Evolutionary conservation across 2,888 invertebrate genomes (phyloP), one percentile per base, ranked within the genome.

Genomic region (Dusona sp.): DNA sequence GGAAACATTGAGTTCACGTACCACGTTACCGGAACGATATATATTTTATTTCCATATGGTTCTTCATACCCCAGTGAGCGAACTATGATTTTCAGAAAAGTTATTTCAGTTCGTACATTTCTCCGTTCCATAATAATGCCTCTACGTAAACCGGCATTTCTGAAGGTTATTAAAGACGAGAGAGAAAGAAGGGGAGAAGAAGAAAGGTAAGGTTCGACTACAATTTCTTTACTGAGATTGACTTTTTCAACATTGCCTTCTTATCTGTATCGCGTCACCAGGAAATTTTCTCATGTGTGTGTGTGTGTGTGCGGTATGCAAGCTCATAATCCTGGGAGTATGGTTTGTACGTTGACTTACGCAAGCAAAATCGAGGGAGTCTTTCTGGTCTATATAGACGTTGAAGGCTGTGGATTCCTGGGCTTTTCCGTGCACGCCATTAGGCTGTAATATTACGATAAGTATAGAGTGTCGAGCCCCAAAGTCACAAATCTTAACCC

Each of bases 391-490:
- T 48, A 25, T 77, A 48, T 67, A 42, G 57, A 9, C 54, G 68
- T 48, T 25, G 38, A 64, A 72, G 48, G 78, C 64, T 22, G 51
- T 51, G 64, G n/a, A 68, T 75, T 45, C 57, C 19, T 29, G 64
- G 64, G 64, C 38, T 78, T 72, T 77, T 65, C 64, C 83, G 77
- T 72, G 72, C 83, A 51, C 83, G 83, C 83, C 83, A 83, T 83
- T 83, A 83, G 78, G 51, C 83, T 83, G 83, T 68, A 72, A 83
- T 83, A 83, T 83, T 78, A 78, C 83, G 83, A 77, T 78, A 83
- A 83, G 82, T 83, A 77, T 64, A 77, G 61, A 61, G 51, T 48
- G 70, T 51, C 42, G 64, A 83, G 70, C 83, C 77, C 83, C 64
- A 78, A 78, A 72, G 64, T 78, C 83, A 65, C 83, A 78, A 78